Conservation (phyloP, 2,888 invertebrate genomes). For the Drosophila peninsularis region DNA sequence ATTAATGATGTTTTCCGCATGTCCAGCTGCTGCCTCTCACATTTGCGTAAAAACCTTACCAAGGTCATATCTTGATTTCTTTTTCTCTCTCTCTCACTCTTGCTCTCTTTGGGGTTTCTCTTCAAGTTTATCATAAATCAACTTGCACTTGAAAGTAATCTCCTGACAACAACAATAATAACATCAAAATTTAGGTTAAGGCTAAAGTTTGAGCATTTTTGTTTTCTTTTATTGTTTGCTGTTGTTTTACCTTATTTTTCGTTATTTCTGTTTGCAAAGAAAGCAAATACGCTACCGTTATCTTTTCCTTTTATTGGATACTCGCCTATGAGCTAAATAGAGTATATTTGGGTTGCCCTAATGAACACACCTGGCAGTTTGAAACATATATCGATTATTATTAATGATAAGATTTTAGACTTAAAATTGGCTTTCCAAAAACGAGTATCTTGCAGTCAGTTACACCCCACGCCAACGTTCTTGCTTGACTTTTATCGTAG, state of each 20-base stretch:
- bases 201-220: constrained; percentile 54
- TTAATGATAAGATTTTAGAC: no score
- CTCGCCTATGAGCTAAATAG: background rate
- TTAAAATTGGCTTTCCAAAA: background rate
- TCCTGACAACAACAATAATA: constrained; percentile 43
- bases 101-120: background rate
- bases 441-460: background rate
- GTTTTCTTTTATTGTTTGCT: constrained; percentile 23
- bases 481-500: constrained; percentile 2
- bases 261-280: constrained; percentile 24
- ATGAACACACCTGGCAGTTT: background rate
- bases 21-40: constrained; percentile 26
- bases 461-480: background rate
- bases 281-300: constrained; percentile 58
- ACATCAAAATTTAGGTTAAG: constrained; percentile 65
- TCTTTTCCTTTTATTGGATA: constrained; percentile 22
- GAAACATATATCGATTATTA: no score
- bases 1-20: constrained; percentile 28
- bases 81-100: background rate
- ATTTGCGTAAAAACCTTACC: constrained; percentile 28
- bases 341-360: background rate
- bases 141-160: constrained; percentile 70
- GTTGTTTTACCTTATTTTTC: constrained; percentile 1
- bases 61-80: constrained; percentile 34
- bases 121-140: constrained; percentile 54